Evolutionary conservation across 35 echinoderm and acorn worm genomes (phyloP).

Genomic region (Heliocidaris tuberculata): DNA sequence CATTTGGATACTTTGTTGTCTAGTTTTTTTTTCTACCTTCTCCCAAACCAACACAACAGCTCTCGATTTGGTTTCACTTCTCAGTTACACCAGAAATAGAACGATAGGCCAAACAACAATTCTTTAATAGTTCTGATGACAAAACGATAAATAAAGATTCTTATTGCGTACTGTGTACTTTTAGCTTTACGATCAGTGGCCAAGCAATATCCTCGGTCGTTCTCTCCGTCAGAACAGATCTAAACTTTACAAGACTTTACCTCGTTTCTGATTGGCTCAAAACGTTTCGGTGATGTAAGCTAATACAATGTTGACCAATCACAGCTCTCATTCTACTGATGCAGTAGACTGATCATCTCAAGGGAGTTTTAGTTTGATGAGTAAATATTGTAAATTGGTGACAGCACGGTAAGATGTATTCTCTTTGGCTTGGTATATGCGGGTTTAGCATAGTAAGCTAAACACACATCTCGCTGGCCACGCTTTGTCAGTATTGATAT

Average conservation of each 20-base stretch:
- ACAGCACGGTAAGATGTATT: constrained; percentile 29
- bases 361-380: not conserved
- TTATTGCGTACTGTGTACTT: too few relatives aligned
- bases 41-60: too few relatives aligned
- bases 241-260: not conserved
- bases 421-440: not conserved
- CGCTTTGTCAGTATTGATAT: not conserved
- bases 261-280: not conserved
- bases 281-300: not conserved
- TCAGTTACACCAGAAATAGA: too few relatives aligned
- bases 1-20: too few relatives aligned
- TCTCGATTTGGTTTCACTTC: too few relatives aligned
- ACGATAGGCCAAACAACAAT: too few relatives aligned
- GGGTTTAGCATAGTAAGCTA: not conserved
- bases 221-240: too few relatives aligned
- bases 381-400: constrained; percentile 18
- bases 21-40: too few relatives aligned
- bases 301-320: not conserved
- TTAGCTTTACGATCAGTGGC: too few relatives aligned
- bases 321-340: not conserved
- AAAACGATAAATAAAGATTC: too few relatives aligned
- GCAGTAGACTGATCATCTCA: not conserved
- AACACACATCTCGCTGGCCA: not conserved
- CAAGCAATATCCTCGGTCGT: too few relatives aligned
- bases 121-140: too few relatives aligned